A percentile compares a stretch with the other conserved stretches of the same genome.
Conservation (phyloP, 30 jellyfish, hydroid and myxozoan genomes). For the Chironex yamaguchii region DNA sequence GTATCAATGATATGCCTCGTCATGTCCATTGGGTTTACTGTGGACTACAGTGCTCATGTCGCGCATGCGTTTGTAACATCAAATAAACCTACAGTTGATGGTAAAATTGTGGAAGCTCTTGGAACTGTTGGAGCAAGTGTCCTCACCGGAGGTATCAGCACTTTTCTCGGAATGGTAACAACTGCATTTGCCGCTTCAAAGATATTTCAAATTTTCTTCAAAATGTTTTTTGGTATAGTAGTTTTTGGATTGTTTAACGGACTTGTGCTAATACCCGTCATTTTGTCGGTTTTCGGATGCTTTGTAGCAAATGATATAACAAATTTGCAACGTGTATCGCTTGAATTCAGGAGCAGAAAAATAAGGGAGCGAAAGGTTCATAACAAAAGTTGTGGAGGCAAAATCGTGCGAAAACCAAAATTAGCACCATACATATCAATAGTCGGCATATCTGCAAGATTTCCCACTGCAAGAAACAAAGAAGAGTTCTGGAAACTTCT, state of each 20-base stretch:
- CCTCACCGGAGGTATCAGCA: constrained; percentile 62
- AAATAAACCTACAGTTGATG: constrained; percentile 10
- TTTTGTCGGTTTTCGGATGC: constrained; percentile 43
- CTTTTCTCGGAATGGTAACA: constrained; percentile 65
- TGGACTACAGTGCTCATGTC: constrained; percentile 69
- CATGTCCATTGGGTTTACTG: constrained; percentile 67
- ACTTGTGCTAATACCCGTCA: constrained; percentile 58
- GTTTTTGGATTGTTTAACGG: constrained; percentile 67
- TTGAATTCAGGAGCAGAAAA: background rate
- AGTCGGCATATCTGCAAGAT: constrained; percentile 56
- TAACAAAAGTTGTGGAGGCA: no score
- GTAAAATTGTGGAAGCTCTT: constrained; percentile 46
- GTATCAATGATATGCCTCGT: constrained; percentile 45
- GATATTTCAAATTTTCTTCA: constrained; percentile 61
- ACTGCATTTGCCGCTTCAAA: constrained; percentile 72
- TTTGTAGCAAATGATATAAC: background rate
- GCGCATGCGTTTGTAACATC: constrained; percentile 73
- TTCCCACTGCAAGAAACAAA: constrained; percentile 42
- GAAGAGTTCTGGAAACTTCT: constrained; percentile 56
- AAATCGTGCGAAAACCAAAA: no score
- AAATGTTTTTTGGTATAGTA: constrained; percentile 71
- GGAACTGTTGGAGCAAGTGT: constrained; percentile 68
- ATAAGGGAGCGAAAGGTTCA: background rate
- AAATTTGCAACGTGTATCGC: background rate
- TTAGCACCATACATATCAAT: background rate